Percentiles rank a stretch among this genome's conserved stretches.
phyloP scores from a whole-genome alignment of 2,113 vertebrate species.

The Gymnobelideus leadbeateri region DNA sequence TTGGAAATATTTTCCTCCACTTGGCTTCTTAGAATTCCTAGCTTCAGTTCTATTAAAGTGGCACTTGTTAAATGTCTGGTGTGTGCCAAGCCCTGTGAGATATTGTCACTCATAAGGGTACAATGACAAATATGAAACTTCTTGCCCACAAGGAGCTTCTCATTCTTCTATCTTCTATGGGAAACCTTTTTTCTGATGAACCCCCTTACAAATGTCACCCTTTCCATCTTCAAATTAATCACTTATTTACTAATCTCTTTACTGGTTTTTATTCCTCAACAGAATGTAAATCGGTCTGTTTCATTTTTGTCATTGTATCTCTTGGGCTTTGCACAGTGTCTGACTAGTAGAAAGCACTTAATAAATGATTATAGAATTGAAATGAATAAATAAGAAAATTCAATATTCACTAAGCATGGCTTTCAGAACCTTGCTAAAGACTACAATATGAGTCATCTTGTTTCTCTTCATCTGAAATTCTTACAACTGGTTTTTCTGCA shows the following conservation, averaged over 20 bases:
- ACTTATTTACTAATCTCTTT: background rate
- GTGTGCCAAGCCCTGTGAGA: background rate
- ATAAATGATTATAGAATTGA: background rate
- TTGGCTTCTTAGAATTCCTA: background rate
- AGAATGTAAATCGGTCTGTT: background rate
- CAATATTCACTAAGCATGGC: background rate
- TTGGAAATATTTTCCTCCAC: background rate
- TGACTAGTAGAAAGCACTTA: background rate
- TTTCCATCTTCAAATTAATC: background rate
- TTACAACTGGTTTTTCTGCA: conserved; percentile 21
- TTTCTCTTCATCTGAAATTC: conserved; percentile 33
- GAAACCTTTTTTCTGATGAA: background rate
- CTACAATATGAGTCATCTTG: conserved; percentile 20
- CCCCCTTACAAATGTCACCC: background rate
- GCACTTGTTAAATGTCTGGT: background rate
- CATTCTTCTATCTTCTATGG: background rate
- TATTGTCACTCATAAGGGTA: background rate
- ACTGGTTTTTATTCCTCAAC: background rate
- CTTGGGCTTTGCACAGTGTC: background rate
- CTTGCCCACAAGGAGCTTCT: background rate
- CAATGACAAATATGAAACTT: background rate
- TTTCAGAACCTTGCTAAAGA: background rate
- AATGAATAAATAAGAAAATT: background rate
- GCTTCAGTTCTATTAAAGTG: background rate
- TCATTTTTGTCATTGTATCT: background rate